Conservation (phyloP, 2,797 vertebrate species). For the Thunnus albacares region DNA sequence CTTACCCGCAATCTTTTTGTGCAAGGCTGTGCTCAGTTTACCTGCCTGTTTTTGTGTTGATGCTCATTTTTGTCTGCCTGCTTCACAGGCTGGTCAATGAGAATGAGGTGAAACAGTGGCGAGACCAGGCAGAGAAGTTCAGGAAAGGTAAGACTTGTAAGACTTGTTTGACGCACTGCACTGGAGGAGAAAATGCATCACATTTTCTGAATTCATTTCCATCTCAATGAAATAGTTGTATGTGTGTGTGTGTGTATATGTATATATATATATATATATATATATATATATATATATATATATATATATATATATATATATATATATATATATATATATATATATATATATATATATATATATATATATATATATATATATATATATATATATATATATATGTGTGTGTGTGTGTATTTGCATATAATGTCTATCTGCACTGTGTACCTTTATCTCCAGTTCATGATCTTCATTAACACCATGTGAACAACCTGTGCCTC, state of each 20-base stretch:
- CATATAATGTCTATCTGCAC: not conserved
- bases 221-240: no score
- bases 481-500: not conserved
- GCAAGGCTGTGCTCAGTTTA: not conserved
- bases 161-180: conserved; percentile 36
- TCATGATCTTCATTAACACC: not conserved
- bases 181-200: conserved; percentile 6
- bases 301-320: no score
- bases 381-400: no score
- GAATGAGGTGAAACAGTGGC: conserved; percentile 97
- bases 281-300: no score
- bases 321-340: no score
- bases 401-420: no score
- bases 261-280: no score
- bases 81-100: conserved; percentile 95
- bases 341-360: no score
- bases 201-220: no score
- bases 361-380: no score
- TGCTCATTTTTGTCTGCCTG: conserved; percentile 21
- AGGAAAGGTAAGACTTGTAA: conserved; percentile 93
- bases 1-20: not conserved
- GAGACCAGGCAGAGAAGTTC: conserved; percentile 97
- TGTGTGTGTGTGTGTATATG: no score
- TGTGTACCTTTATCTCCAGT: not conserved
- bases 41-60: not conserved